phyloP scores from a whole-genome alignment of 2,888 invertebrate genomes.

The Parnassius orleans region DNA sequence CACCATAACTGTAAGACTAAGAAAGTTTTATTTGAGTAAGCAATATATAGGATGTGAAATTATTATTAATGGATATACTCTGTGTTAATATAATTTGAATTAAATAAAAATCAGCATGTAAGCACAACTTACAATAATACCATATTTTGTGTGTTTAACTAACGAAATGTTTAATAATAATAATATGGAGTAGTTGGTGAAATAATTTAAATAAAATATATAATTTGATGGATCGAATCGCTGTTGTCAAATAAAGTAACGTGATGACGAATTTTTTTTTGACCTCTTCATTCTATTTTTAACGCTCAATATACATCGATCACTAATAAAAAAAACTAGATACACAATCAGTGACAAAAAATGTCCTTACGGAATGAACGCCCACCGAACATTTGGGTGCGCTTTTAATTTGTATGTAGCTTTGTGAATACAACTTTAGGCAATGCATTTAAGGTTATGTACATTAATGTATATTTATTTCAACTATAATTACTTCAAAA shows the following conservation, averaged over 20 bases:
- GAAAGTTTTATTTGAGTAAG: slow-evolving; percentile 36
- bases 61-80: slow-evolving; percentile 41
- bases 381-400: no score
- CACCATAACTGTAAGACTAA: not conserved
- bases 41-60: slow-evolving; percentile 52
- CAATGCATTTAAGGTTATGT: no score
- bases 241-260: slow-evolving; percentile 45
- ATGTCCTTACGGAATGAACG: no score
- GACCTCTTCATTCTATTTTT: no score
- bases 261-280: slow-evolving; percentile 6
- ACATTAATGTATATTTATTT: no score
- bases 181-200: slow-evolving; percentile 33
- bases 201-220: slow-evolving; percentile 33
- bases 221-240: slow-evolving; percentile 33
- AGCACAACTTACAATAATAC: not conserved
- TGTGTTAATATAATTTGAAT: slow-evolving; percentile 44
- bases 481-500: no score
- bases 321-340: no score
- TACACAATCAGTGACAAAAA: no score
- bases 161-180: not conserved
- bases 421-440: no score
- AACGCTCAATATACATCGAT: no score
- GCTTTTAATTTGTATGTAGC: no score
- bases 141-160: not conserved
- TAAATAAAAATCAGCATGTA: slow-evolving; percentile 19